These are phyloP conservation scores for Odontesthes bonariensis DNA, from an alignment of 2,113 vertebrate genomes.

Conservation along the genomic window DNA sequence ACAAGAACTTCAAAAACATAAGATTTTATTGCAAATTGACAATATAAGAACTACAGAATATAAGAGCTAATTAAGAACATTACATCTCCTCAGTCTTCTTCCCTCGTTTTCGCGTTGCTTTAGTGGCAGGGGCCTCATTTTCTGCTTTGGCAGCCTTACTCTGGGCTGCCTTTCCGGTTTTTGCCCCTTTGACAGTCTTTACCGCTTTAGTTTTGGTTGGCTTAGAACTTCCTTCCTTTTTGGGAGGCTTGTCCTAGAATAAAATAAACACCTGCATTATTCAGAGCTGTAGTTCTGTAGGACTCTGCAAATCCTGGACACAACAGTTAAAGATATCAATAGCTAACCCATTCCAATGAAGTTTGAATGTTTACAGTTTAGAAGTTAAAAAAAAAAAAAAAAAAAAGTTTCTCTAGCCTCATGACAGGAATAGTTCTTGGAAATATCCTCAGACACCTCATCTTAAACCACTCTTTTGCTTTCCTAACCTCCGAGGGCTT, in stretches of 20 bases:
- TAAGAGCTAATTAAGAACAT: background rate
- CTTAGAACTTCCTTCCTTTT: constrained; percentile 14
- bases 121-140: constrained; percentile 25
- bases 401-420: too few relatives aligned
- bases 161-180: background rate
- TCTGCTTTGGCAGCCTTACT: constrained; percentile 33
- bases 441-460: too few relatives aligned
- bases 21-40: constrained; percentile 53
- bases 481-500: constrained; percentile 26
- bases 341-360: too few relatives aligned
- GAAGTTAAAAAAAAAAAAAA: too few relatives aligned
- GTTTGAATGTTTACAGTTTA: too few relatives aligned
- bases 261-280: background rate
- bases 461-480: too few relatives aligned
- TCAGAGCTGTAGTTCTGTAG: too few relatives aligned
- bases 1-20: constrained; percentile 7
- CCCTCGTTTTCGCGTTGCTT: constrained; percentile 55
- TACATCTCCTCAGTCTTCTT: constrained; percentile 53
- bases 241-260: constrained; percentile 59
- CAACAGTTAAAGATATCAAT: too few relatives aligned
- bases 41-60: constrained; percentile 13
- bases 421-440: too few relatives aligned
- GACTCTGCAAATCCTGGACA: too few relatives aligned
- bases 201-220: constrained; percentile 42
- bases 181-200: constrained; percentile 34